Evolutionary conservation across 1,140 invertebrate genomes (phyloP), one percentile per base, ranked within the genome.

Genomic region (Epicauta chinensis): DNA sequence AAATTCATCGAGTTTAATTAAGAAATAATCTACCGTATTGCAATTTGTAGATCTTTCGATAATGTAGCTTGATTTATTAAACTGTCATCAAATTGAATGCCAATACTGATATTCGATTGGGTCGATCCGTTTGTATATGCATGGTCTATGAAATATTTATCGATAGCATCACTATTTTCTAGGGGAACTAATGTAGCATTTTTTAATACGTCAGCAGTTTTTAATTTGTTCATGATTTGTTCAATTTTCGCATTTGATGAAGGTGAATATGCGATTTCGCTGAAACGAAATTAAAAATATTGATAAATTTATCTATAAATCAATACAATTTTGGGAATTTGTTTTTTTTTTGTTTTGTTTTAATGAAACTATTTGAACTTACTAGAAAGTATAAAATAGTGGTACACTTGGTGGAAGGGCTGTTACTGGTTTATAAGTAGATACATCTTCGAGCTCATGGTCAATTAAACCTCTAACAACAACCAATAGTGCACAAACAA

Each of bases 401-500:
- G n/a, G 23, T 38, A 13, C 56, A 52, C 13, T 75, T 60, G 1
- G 10, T n/a, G 59, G 49, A 11, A 60, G 34, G 7, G 58, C 52
- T 49, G 51, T 59, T 36, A 63, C 62, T 2, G 61, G 45, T 65
- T 61, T 7, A 73, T 69, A 34, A n/a, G 61, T 7, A 73, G 69
- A 34, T 34, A 3, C 1, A 34, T 3, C 11, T 39, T 75, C 62
- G 37, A 30, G 52, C 15, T 55, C 50, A 15, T 58, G 62, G 40
- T 75, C 71, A 0, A 81, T 75, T 40, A 81, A 59, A 44, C 73
- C 73, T 30, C 82, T 73, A 13, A 83, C 67, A 4, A 83, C 58
- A 1, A 89, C 81, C 17, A 93, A 69, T 31, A 92, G 71, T 0
- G 80, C 62, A 45, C 83, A 79, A 41, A 92, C 86, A n/a, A 83